A percentile compares a stretch with the other conserved stretches of the same genome.
Evolutionary conservation across 2,888 invertebrate species (phyloP).

Genomic region (Aleiodes alternator): DNA sequence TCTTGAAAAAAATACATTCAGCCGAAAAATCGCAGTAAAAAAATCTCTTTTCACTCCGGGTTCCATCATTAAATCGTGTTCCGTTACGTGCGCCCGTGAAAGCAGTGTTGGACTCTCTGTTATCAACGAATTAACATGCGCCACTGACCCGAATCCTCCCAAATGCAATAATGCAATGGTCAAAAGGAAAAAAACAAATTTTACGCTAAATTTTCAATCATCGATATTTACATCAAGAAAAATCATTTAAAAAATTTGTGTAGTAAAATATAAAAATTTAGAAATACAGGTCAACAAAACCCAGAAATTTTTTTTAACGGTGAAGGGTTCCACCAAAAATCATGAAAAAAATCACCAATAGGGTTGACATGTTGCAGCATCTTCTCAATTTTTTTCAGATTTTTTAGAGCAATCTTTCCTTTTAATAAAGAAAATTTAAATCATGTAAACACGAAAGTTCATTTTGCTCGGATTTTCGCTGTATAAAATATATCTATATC

Average conservation of each 20-base stretch:
- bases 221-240: not conserved
- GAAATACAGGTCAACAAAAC: too few species aligned
- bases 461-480: too few species aligned
- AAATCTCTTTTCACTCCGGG: not conserved
- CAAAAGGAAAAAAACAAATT: not conserved
- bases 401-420: too few species aligned
- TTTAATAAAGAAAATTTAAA: too few species aligned
- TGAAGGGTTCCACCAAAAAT: too few species aligned
- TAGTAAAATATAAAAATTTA: too few species aligned
- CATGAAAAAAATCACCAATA: too few species aligned
- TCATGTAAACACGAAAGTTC: too few species aligned
- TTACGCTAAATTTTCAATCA: not conserved
- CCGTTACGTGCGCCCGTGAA: conserved; percentile 32
- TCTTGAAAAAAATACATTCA: not conserved
- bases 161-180: not conserved
- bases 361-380: too few species aligned
- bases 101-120: not conserved
- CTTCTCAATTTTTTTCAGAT: too few species aligned
- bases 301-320: too few species aligned
- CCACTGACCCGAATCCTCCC: conserved; percentile 6
- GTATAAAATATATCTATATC: too few species aligned
- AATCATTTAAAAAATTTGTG: not conserved
- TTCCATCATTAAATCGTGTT: conserved; percentile 5
- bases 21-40: not conserved
- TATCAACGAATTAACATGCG: conserved; percentile 16